These are phyloP conservation scores for Tachysurus vachellii DNA, from an alignment of 2,113 vertebrate genomes.

Conservation along the genomic window DNA sequence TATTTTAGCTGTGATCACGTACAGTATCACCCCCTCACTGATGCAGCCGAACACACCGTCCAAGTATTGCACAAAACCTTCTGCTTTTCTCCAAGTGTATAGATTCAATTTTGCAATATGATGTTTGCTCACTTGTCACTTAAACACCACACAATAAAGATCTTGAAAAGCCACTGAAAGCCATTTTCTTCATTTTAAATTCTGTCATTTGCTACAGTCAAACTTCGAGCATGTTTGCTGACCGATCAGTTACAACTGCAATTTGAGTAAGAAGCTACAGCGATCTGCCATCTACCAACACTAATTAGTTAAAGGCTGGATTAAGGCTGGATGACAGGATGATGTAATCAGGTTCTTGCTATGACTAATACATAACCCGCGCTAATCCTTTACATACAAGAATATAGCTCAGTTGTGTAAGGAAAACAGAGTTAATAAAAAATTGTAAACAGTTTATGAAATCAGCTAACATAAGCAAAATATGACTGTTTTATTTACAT, in stretches of 20 bases:
- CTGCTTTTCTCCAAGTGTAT: not conserved
- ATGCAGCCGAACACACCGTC: not conserved
- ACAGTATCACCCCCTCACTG: not conserved
- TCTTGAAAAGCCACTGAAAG: not conserved
- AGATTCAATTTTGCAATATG: not conserved
- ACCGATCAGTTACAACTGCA: not conserved
- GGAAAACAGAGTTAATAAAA: not conserved
- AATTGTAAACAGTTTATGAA: not conserved
- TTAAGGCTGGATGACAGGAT: no score
- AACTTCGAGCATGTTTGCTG: not conserved
- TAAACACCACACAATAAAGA: not conserved
- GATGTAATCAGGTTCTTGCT: not conserved
- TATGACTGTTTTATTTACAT: not conserved
- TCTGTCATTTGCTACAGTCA: not conserved
- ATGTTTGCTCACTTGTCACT: not conserved
- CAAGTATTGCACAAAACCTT: not conserved
- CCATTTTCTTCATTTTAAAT: not conserved
- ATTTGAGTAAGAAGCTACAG: not conserved
- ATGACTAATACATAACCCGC: not conserved
- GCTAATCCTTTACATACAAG: not conserved
- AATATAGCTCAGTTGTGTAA: not conserved
- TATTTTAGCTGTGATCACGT: slow-evolving; percentile 39
- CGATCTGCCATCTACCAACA: not conserved
- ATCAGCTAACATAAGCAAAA: not conserved
- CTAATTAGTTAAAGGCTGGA: not conserved